Base-by-base conservation (phyloP, 1,140 invertebrate genomes). In the Acromyrmex echinatior region DNA sequence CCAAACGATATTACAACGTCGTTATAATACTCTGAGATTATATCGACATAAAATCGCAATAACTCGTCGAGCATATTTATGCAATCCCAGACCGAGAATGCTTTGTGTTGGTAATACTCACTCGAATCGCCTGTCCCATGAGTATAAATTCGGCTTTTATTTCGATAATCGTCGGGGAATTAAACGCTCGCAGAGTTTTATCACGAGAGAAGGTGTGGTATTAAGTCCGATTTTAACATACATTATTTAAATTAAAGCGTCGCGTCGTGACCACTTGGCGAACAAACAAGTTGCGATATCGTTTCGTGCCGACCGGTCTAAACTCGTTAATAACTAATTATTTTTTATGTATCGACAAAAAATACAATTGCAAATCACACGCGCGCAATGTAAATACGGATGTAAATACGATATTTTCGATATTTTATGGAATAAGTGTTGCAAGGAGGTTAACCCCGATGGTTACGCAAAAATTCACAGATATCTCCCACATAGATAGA, bases 131-230 rank as follows among this genome's bases (percentile, higher is more conserved):
- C 28, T 62, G 39, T 60, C 14, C 39, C 18, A 60, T 18, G 39
- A 62, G 28, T 31, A 84, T 84, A 84, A 76, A 84, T 74, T 74
- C n/a, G 56, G 56, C 71, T 76, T 84, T 84, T 84, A 84, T 84
- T 84, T 84, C 58, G 70, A 82, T 82, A 84, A 84, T 74, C 80
- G 80, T 84, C 45, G 56, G 21, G 63, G 25, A 84, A 84, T 84
- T 84, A 76, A 74, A 84, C n/a, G 25, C 56, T 45, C 28, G 39
- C 68, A 21, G 4, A 84, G 70, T 84, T 84, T 86, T 78, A 86
- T 65, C 51, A 51, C 31, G 35, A 31, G 35, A 21, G 76, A 80
- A 66, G 49, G 74, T 25, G n/a, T 3, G 35, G 60, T 28, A 66
- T 68, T 78, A 86, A 79, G 73, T 86, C 21, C 21, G 76, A 86